Conservation (phyloP, 1,140 invertebrate genomes). For the Drosophila littoralis region DNA sequence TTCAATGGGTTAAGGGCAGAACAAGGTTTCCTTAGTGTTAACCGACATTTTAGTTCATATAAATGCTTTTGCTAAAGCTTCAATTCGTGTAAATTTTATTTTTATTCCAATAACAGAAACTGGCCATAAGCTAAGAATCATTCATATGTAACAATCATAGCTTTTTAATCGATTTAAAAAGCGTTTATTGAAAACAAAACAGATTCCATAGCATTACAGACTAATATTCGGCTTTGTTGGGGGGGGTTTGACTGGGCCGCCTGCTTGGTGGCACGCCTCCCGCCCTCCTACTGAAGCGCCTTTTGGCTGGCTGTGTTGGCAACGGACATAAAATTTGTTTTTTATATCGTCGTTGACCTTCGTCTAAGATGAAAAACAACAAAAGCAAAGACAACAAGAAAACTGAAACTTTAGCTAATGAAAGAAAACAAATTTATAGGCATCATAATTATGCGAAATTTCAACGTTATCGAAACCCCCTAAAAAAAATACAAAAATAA, state of each 20-base stretch:
- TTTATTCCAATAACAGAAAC: slow-evolving; percentile 23
- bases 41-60: too few relatives aligned
- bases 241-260: slow-evolving; percentile 7
- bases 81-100: slow-evolving; percentile 20
- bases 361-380: slow-evolving; percentile 73
- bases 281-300: slow-evolving; percentile 6
- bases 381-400: slow-evolving; percentile 39
- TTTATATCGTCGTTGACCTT: slow-evolving; percentile 82
- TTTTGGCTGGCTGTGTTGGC: slow-evolving; percentile 45
- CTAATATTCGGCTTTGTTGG: slow-evolving; percentile 16
- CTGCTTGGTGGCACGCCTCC: neutral
- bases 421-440: slow-evolving; percentile 83
- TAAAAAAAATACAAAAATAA: slow-evolving; percentile 10
- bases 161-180: slow-evolving; percentile 77
- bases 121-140: slow-evolving; percentile 57
- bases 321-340: slow-evolving; percentile 68
- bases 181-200: slow-evolving; percentile 59
- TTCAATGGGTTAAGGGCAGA: too few relatives aligned
- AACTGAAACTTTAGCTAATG: slow-evolving; percentile 74
- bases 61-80: slow-evolving; percentile 36
- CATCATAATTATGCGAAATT: slow-evolving; percentile 83
- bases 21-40: too few relatives aligned
- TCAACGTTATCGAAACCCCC: slow-evolving; percentile 71
- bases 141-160: too few relatives aligned
- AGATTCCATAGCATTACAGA: slow-evolving; percentile 25